Conservation (phyloP, 2,797 vertebrate species). For the Enteromius paludinosus region DNA sequence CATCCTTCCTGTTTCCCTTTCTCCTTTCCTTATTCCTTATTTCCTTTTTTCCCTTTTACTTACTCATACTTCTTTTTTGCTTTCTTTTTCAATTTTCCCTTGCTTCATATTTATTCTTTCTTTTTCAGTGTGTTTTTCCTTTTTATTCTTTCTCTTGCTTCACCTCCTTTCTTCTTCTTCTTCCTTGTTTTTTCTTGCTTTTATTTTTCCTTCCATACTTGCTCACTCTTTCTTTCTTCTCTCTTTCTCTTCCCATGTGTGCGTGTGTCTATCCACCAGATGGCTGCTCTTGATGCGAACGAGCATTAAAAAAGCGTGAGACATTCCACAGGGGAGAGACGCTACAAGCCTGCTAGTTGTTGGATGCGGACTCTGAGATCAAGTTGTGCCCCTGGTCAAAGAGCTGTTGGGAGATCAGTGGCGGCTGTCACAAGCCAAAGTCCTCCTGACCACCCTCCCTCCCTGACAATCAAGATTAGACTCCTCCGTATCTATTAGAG, state of each 20-base stretch:
- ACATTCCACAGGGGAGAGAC: conserved; percentile 60
- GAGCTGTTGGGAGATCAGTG: conserved; percentile 57
- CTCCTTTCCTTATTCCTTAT: neutral
- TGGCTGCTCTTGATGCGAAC: conserved; percentile 61
- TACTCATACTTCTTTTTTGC: neutral
- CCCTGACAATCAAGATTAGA: conserved; percentile 50
- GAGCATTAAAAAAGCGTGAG: conserved; percentile 56
- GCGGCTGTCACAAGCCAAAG: conserved; percentile 25
- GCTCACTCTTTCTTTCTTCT: neutral
- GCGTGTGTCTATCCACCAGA: conserved; percentile 46
- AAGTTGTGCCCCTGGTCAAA: conserved; percentile 64
- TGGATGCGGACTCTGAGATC: conserved; percentile 60
- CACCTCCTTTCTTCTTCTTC: neutral
- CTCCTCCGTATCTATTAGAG: conserved; percentile 40
- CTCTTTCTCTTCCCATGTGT: neutral
- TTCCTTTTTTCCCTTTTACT: neutral
- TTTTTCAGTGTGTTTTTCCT: neutral
- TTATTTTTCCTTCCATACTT: neutral
- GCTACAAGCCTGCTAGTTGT: conserved; percentile 62
- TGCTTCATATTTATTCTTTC: neutral
- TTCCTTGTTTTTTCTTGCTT: neutral
- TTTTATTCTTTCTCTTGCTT: neutral
- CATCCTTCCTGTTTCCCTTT: neutral
- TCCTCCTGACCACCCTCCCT: neutral
- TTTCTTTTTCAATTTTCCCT: neutral